phyloP scores from a whole-genome alignment of 2,113 vertebrate genomes.

The Hemibagrus wyckioides region DNA sequence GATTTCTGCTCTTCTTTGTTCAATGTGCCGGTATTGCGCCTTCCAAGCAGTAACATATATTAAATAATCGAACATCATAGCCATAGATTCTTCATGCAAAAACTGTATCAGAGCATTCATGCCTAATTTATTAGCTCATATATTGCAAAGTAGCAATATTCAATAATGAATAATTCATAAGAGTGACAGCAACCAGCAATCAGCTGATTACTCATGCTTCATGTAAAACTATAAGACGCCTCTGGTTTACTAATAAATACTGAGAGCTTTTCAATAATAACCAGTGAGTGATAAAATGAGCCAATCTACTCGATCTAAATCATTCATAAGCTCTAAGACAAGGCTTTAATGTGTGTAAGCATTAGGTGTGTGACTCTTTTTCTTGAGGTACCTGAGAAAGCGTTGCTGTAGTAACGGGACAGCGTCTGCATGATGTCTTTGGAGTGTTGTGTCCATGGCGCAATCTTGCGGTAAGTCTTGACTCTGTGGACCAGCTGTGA shows the following conservation, averaged over 20 bases:
- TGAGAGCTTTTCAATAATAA: not conserved
- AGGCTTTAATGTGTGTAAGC: not conserved
- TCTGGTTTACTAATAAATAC: not conserved
- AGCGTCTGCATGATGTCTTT: slow-evolving; percentile 98
- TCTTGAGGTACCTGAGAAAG: slow-evolving; percentile 86
- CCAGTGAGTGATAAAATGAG: not conserved
- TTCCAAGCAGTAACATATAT: not conserved
- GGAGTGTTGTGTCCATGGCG: slow-evolving; percentile 97
- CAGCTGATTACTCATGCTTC: not conserved
- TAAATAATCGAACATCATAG: not conserved
- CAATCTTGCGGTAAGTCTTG: slow-evolving; percentile 97
- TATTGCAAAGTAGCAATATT: not conserved
- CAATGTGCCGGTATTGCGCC: not conserved
- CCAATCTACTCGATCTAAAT: too few relatives aligned
- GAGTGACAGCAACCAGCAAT: not conserved
- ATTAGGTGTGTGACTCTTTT: not conserved
- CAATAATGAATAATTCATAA: not conserved
- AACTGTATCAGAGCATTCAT: not conserved
- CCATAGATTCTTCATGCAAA: not conserved
- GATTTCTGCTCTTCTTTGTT: not conserved
- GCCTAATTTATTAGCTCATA: not conserved
- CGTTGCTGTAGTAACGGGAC: slow-evolving; percentile 96
- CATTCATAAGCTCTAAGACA: not conserved
- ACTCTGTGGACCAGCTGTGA: slow-evolving; percentile 98
- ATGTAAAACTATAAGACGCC: not conserved